These are phyloP conservation scores for Apeltes quadracus DNA, from an alignment of 2,113 vertebrate species.

Conservation along the genomic window DNA sequence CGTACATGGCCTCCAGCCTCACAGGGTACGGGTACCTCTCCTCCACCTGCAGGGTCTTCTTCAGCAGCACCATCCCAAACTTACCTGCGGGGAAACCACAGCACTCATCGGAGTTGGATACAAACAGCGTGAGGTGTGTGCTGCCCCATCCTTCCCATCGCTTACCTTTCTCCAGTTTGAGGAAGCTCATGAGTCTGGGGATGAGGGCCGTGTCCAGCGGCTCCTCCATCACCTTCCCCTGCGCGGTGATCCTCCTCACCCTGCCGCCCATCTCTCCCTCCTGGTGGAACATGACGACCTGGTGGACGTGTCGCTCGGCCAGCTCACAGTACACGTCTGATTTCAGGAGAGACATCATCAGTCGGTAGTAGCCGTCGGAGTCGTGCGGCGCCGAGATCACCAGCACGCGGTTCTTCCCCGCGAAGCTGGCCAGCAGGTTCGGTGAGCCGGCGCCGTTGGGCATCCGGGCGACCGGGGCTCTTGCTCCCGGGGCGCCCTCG, in stretches of 20 bases:
- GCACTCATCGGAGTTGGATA: background rate
- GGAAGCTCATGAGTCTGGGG: slow-evolving; percentile 92
- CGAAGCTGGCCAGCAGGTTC: slow-evolving; percentile 92
- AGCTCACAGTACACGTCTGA: slow-evolving; percentile 95
- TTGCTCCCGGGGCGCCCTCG: slow-evolving; percentile 78
- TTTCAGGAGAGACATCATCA: slow-evolving; percentile 97
- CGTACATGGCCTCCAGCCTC: slow-evolving; percentile 95
- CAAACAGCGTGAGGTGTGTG: background rate
- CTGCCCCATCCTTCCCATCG: background rate
- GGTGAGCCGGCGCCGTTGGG: slow-evolving; percentile 86
- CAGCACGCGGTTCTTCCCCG: slow-evolving; percentile 92
- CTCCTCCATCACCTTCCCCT: slow-evolving; percentile 93
- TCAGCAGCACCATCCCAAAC: slow-evolving; percentile 96
- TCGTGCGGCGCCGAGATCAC: slow-evolving; percentile 94
- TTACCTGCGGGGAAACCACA: slow-evolving; percentile 74
- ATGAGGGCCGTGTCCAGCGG: slow-evolving; percentile 87
- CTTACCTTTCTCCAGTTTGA: slow-evolving; percentile 93
- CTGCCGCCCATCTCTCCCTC: slow-evolving; percentile 90
- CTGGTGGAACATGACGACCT: slow-evolving; percentile 95
- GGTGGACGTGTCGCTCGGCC: slow-evolving; percentile 93
- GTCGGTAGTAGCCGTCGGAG: slow-evolving; percentile 94
- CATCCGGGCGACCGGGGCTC: slow-evolving; percentile 82
- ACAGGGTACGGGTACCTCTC: slow-evolving; percentile 97
- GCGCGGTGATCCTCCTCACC: slow-evolving; percentile 88
- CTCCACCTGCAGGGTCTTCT: slow-evolving; percentile 95